Evolutionary conservation across 2,797 vertebrate genomes (phyloP).

Genomic region (Chiloscyllium punctatum): DNA sequence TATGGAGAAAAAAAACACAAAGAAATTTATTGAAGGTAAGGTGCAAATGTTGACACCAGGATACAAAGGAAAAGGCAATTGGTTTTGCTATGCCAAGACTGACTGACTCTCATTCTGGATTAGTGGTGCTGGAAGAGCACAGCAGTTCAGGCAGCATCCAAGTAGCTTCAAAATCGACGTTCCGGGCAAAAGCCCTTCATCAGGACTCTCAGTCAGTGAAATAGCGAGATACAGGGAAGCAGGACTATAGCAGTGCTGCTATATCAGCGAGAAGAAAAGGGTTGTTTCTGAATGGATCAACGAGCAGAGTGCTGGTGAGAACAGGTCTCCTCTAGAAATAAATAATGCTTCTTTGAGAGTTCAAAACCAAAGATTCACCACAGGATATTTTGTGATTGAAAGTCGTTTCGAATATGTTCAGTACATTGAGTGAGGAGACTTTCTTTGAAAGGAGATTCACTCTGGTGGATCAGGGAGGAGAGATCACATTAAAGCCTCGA

Average conservation of each 20-base stretch:
- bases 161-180: too few species aligned
- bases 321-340: too few species aligned
- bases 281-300: not conserved
- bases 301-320: too few species aligned
- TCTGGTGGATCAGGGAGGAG: not conserved
- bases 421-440: too few species aligned
- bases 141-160: too few species aligned
- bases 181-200: too few species aligned
- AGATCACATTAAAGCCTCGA: not conserved
- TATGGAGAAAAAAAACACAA: not conserved
- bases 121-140: too few species aligned
- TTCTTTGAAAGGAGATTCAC: not conserved
- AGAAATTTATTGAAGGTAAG: not conserved
- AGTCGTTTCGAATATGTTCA: too few species aligned
- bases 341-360: too few species aligned
- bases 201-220: not conserved
- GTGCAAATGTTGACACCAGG: not conserved
- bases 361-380: too few species aligned
- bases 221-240: not conserved
- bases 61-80: not conserved
- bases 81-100: not conserved
- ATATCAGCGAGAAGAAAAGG: not conserved
- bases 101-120: not conserved
- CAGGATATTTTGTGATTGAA: too few species aligned
- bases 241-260: not conserved